These are phyloP conservation scores for Conger conger DNA, from an alignment of 2,113 vertebrate genomes.

Conservation along the genomic window DNA sequence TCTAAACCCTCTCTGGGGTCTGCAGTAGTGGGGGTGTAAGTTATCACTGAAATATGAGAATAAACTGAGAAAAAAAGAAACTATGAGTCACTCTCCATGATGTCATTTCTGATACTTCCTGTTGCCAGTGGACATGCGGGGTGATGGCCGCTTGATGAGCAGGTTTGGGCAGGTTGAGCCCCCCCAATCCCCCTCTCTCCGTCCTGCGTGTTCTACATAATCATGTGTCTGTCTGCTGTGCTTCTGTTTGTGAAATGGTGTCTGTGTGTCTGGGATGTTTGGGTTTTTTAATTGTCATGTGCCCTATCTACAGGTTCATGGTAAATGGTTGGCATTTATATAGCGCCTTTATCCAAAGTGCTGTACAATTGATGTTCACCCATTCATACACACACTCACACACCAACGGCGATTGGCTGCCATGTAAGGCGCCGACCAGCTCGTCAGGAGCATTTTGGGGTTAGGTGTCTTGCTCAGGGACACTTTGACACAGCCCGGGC, in stretches of 20 bases:
- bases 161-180: constrained; percentile 16
- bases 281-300: neutral
- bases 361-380: no score
- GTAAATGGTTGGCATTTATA: no score
- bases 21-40: neutral
- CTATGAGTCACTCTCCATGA: constrained; percentile 17
- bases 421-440: no score
- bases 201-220: neutral
- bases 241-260: neutral
- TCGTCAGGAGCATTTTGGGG: no score
- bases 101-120: constrained; percentile 37
- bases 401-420: no score
- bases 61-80: constrained; percentile 28
- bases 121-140: constrained; percentile 33
- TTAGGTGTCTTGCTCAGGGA: no score
- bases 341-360: no score
- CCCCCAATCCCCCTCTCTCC: neutral
- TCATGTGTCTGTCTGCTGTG: neutral
- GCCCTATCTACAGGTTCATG: no score
- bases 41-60: neutral
- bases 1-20: neutral
- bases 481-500: no score
- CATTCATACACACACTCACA: no score
- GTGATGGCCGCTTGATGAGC: constrained; percentile 29
- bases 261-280: neutral